Evolutionary conservation across 2,797 vertebrate species (phyloP), one percentile per base, ranked within the genome.

Genomic region (Gymnothorax reevesii): DNA sequence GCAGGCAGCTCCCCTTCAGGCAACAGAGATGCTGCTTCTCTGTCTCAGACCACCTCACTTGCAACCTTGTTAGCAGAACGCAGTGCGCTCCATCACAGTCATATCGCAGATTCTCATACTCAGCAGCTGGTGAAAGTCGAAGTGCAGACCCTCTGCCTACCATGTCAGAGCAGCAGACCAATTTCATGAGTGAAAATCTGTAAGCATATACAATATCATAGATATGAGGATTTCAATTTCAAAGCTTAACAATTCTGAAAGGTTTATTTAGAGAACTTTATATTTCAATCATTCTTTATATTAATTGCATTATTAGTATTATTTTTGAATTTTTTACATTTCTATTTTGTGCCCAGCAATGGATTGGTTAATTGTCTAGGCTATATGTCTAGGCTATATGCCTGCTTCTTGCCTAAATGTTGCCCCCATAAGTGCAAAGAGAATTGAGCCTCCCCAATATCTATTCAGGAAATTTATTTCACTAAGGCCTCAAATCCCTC

Each of bases 11-110:
- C 88, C 79, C 84, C 82, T 80, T 12, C 89, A 90, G 92, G 94
- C 88, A 62, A 86, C 90, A 73, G 89, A 92, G 90, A 33, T 94
- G 94, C 96, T 95, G 87, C 89, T 87, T 89, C 87, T 42, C 33
- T 42, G 33, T 2, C 33, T 85, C 42, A 94, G 91, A 93, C 83
- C 60, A 86, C 90, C 87, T 73, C 84, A 91, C 92, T 92, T 90
- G 60, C n/a, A 69, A 22, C 64, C 64, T 69, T 25, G 64, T 69
- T n/a, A 69, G 64, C 64, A 13, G 2, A 69, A 7, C 20, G 25
- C 20, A 66, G 9, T 25, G 9, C 22, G 9, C 1, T 66, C n/a
- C 64, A 69, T 69, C 8, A n/a, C 64, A 69, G 25, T 69, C 64
- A 69, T n/a, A 69, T 25, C 2, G 33, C 33, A 42, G 33, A 42